Conservation (phyloP, 2,888 invertebrate species). For the Synergus laeviventris region DNA sequence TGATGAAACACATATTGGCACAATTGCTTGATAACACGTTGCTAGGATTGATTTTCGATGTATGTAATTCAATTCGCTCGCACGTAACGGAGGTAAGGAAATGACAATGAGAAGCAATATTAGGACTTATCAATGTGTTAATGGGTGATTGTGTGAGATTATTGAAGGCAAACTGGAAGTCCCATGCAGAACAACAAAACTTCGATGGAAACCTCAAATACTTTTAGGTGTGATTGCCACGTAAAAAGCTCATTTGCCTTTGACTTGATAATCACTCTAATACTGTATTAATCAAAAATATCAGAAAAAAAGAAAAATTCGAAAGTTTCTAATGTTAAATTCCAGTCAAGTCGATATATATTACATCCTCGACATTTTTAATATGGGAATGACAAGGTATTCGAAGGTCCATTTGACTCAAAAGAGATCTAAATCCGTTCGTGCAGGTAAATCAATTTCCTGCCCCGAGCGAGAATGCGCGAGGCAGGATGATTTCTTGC, state of each 20-base stretch:
- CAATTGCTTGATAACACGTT: constrained; percentile 60
- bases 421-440: constrained; percentile 13
- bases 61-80: constrained; percentile 14
- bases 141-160: too few species aligned
- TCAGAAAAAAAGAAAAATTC: not conserved
- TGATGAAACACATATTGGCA: constrained; percentile 57
- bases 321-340: not conserved
- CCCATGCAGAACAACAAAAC: too few species aligned
- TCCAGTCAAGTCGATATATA: not conserved
- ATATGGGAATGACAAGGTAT: not conserved
- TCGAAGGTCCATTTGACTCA: not conserved
- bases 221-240: too few species aligned
- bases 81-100: not conserved
- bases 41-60: constrained; percentile 32
- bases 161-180: too few species aligned
- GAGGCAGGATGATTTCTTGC: constrained; percentile 20
- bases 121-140: not conserved
- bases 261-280: too few species aligned
- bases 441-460: constrained; percentile 30
- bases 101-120: not conserved
- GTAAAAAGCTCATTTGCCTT: too few species aligned
- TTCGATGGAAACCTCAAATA: too few species aligned
- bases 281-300: not conserved
- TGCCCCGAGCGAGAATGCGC: not conserved
- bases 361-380: constrained; percentile 1